Conservation (phyloP, 2,797 vertebrate genomes). For the Iguana delicatissima region DNA sequence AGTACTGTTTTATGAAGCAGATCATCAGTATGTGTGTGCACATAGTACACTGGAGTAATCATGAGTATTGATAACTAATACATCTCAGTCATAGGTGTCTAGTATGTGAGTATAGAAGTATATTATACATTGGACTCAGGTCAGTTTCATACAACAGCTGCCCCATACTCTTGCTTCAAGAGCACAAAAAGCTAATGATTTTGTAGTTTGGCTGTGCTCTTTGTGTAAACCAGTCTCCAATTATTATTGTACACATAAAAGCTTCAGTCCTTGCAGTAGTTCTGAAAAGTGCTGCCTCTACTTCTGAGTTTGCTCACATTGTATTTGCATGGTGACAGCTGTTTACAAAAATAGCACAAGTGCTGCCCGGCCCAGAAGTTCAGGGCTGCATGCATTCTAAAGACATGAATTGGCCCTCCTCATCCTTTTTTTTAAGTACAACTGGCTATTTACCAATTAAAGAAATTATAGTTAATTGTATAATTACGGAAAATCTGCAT, state of each 20-base stretch:
- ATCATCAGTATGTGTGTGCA: neutral
- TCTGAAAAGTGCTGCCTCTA: neutral
- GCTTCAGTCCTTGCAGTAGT: neutral
- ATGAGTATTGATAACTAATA: neutral
- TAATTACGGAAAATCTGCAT: neutral
- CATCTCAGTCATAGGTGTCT: neutral
- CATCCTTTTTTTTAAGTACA: neutral
- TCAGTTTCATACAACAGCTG: neutral
- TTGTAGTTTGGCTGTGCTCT: neutral
- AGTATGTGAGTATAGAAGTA: neutral
- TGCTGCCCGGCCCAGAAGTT: neutral
- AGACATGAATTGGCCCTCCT: neutral
- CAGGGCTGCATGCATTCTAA: too few species aligned
- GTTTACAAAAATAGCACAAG: neutral
- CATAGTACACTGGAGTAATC: neutral
- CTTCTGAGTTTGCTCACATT: neutral
- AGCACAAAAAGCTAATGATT: neutral
- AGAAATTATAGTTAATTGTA: neutral
- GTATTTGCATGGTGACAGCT: neutral
- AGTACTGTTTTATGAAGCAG: neutral
- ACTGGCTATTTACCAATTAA: neutral
- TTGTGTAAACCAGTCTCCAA: neutral
- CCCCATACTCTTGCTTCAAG: neutral
- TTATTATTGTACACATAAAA: neutral
- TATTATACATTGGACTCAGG: neutral